Base-by-base conservation (phyloP, 2,113 vertebrate genomes). In the Odobenus rosmarus region DNA sequence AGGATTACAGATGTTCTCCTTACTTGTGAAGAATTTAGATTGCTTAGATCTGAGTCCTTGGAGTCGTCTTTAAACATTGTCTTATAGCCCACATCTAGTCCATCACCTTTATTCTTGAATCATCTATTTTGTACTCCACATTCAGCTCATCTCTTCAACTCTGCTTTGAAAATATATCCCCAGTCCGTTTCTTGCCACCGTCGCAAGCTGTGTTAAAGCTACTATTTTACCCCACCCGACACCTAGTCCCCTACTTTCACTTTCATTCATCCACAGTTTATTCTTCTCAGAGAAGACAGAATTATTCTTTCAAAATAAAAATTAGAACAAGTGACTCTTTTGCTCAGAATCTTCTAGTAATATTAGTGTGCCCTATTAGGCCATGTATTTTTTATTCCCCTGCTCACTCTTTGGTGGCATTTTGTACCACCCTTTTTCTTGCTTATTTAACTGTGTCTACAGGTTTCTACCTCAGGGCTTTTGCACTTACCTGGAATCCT, bases 271-370 rank as follows among this genome's bases (percentile, higher is more conserved):
- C 7, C 11, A 33, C 15, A 33, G 8, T 95, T 49, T 82, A 24
- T 83, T 64, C 36, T 24, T 53, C n/a, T 21, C 46, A 49, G 13
- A 64, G 18, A 83, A 57, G n/a, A 24, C 26, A 67, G 16, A 46
- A 76, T 87, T 88, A 71, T 33, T 87, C 49, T 88, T 93, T 64
- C 64, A 64, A 88, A 88, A 57, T 76, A 82, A 96, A 69, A 77
- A 39, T 76, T 23, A 82, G 23, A 88, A 49, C 24, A 23, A 93
- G 23, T 31, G 3, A n/a, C 77, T 83, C 36, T 69, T 57, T 93
- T 81, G 83, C 72, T 92, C 18, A 53, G 59, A 86, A 51, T 46
- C 16, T 88, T 84, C 1, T 26, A 21, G 7, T 69, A 16, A 79
- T 15, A 69, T 84, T 77, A 59, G 14, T 67, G 24, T 67, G 49